phyloP scores from a whole-genome alignment of 2,888 invertebrate species.

The Prionchulus punctatus region DNA sequence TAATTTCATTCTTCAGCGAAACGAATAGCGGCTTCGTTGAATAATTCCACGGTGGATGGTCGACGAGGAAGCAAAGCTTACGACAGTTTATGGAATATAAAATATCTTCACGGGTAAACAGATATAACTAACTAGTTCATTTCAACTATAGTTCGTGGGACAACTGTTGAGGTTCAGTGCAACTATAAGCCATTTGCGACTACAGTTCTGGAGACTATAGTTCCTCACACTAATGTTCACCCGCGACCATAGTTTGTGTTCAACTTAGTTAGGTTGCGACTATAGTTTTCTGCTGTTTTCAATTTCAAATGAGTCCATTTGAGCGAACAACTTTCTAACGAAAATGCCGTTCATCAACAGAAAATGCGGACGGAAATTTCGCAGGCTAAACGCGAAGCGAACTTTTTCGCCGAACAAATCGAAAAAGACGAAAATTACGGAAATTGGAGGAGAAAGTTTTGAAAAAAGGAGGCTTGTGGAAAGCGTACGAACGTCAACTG shows the following conservation, averaged over 20 bases:
- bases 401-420: slow-evolving; percentile 54
- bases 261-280: no score
- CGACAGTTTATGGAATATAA: slow-evolving; percentile 85
- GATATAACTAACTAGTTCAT: no score
- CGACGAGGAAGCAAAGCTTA: slow-evolving; percentile 69
- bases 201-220: no score
- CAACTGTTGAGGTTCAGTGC: no score
- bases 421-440: slow-evolving; percentile 30
- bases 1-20: slow-evolving; percentile 42
- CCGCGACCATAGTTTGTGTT: no score
- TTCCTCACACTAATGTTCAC: no score
- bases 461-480: slow-evolving; percentile 26
- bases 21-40: slow-evolving; percentile 60
- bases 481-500: slow-evolving; percentile 21
- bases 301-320: slow-evolving; percentile 91
- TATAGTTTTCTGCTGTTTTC: no score
- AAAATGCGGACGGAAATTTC: slow-evolving; percentile 67
- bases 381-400: slow-evolving; percentile 74
- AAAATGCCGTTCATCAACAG: slow-evolving; percentile 71
- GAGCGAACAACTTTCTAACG: slow-evolving; percentile 68
- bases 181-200: no score
- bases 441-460: slow-evolving; percentile 25
- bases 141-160: no score
- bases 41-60: slow-evolving; percentile 64
- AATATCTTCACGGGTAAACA: slow-evolving; percentile 67